Evolutionary conservation across 2,113 vertebrate genomes (phyloP), one percentile per base, ranked within the genome.

Genomic region (Caretta caretta): DNA sequence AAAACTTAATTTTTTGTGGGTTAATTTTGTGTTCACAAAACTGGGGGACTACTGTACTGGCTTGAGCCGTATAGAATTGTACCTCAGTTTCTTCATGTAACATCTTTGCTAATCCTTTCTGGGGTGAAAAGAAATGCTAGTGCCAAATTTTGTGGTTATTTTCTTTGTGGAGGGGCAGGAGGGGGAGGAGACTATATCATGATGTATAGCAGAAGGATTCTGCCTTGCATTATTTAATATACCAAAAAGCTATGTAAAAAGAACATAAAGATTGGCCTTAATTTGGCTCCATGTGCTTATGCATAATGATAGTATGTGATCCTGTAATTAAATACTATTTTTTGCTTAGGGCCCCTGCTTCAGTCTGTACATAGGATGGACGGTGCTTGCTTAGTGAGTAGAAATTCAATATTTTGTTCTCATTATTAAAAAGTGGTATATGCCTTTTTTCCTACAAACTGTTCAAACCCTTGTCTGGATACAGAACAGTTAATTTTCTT

Each of bases 171-270:
- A 19, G 31, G 2, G 12, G 27, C 13, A 22, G 27, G 12, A 29
- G 57, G 27, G 57, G 57, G 27, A 59, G 27, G 57, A 59, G 57
- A 59, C 13, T 89, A 27, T 65, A 79, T 0, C 0, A 20, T 24
- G 75, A 4, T 69, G 50, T 62, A 25, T 1, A 48, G 16, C 4
- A 42, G 38, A 50, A 54, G 59, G 16, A 89, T 53, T 0, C 0
- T 86, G 3, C 46, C 27, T 5, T 31, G 79, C 53, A 65, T 27
- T 0, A 0, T 65, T 87, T 88, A 62, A 62, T 62, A 31, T 31
- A 62, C 29, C 13, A 31, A 29, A 62, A 62, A 62, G 13, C 59
- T 62, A 14, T 31, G 29, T 62, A 14, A 72, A 92, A 46, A 22
- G 62, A 46, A 50, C 48, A 13, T 13, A 9, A 80, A 80, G 29